Evolutionary conservation across 2,113 vertebrate genomes (phyloP), one percentile per base, ranked within the genome.

Genomic region (Pithys albifrons): DNA sequence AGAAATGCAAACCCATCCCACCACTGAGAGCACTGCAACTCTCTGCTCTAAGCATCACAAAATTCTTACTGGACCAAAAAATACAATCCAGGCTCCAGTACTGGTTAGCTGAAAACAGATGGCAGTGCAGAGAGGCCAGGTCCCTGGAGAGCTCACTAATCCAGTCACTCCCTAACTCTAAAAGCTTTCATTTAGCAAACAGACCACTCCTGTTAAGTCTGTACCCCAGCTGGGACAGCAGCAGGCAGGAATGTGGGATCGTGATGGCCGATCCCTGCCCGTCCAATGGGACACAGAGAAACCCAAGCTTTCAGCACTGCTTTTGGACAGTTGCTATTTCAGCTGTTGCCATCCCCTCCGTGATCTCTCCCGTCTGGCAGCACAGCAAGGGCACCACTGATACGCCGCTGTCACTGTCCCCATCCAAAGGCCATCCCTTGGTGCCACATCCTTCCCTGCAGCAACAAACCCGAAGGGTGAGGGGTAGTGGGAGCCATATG

Each of bases 331-430:
- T 7, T 31, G 0, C 24, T 3, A 1, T 5, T 16, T 3, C 1
- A 1, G 39, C 2, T 3, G 19, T 0, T 10, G 14, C 43, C 14
- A 3, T 2, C 2, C 79, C 12, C 33, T 0, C 1, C 0, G 2
- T 2, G 3, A 19, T 1, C 1, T 33, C 0, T 3, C 0, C 24
- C 0, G 5, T 43, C 33, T 1, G 28, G 31, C 46, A 24, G 54
- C 84, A 14, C 48, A 51, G 39, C n/a, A 7, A 8, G 24, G 8
- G 9, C 46, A n/a, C 4, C 37, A 2, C 5, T 5, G 4, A 6
- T 18, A 4, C 3, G 2, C 52, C 10, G 0, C 35, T 4, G 22
- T 1, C 2, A 9, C 55, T 3, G 48, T 19, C 16, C 39, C 28
- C 4, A 18, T 6, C 2, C 51, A n/a, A 14, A 78, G 19, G 24